These are phyloP conservation scores for Sebastes vulpes DNA, from an alignment of 2,797 vertebrate genomes.

Conservation along the genomic window DNA sequence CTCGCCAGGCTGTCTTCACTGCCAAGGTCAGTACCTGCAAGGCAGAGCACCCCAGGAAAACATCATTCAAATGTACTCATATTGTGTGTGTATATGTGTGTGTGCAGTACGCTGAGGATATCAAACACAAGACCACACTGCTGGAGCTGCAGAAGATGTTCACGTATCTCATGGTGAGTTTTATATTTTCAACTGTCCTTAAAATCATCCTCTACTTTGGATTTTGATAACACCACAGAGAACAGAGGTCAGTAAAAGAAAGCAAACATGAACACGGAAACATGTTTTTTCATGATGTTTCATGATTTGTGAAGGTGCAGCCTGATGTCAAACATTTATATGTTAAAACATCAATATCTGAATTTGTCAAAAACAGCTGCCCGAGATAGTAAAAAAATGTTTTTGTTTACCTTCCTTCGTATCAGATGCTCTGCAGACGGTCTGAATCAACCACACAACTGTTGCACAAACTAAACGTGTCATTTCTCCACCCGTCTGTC, in stretches of 20 bases:
- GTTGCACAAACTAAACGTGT: background rate
- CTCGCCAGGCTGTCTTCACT: conserved; percentile 97
- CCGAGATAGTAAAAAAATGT: no score
- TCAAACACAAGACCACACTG: conserved; percentile 98
- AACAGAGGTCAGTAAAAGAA: background rate
- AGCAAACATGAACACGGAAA: background rate
- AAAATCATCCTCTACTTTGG: background rate
- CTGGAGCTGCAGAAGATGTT: conserved; percentile 99
- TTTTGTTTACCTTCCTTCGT: no score
- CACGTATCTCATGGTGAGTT: conserved; percentile 96
- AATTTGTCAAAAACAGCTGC: background rate
- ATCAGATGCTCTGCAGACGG: no score
- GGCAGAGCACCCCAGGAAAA: accelerated
- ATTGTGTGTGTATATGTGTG: background rate
- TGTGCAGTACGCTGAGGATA: conserved; percentile 94
- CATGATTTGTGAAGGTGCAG: background rate
- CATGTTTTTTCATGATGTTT: background rate
- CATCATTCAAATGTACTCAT: background rate
- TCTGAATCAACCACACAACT: no score
- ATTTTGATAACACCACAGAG: background rate
- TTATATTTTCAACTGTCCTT: background rate
- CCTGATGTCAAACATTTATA: background rate
- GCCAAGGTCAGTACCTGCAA: conserved; percentile 88
- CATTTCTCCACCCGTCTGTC: background rate
- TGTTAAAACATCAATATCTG: background rate